These are phyloP conservation scores for Archilochus colubris DNA, from an alignment of 2,113 vertebrate species.

Conservation along the genomic window DNA sequence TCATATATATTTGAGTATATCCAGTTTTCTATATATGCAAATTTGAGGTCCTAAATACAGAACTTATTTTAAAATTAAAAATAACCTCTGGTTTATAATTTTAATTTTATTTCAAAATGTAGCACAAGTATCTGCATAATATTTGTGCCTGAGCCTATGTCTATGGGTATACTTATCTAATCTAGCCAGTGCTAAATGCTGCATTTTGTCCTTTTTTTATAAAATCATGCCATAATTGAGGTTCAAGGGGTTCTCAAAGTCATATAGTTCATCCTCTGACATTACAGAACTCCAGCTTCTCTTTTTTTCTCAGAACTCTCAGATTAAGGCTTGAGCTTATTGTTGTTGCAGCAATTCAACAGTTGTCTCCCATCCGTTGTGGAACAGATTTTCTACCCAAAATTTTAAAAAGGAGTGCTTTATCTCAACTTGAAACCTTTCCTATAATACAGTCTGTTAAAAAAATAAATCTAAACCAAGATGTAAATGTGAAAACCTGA, in stretches of 20 bases:
- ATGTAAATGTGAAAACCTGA: background rate
- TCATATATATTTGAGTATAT: background rate
- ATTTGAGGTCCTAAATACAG: background rate
- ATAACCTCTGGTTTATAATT: background rate
- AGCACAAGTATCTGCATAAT: background rate
- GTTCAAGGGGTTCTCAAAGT: background rate
- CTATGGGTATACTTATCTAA: background rate
- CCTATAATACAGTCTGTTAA: background rate
- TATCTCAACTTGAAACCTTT: conserved; percentile 7
- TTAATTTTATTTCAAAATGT: background rate
- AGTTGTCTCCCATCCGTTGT: background rate
- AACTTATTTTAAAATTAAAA: background rate
- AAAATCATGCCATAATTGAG: background rate
- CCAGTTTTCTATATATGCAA: background rate
- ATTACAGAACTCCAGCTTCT: background rate
- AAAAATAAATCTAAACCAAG: background rate
- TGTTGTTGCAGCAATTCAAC: background rate
- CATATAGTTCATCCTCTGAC: background rate
- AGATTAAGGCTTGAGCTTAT: background rate
- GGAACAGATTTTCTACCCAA: background rate
- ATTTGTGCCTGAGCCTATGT: background rate
- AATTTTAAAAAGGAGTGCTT: background rate
- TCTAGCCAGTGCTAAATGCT: background rate
- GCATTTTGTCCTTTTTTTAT: background rate
- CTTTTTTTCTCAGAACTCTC: background rate